These are phyloP conservation scores for Hydrolagus affinis DNA, from an alignment of 2,113 vertebrate genomes.

Conservation along the genomic window DNA sequence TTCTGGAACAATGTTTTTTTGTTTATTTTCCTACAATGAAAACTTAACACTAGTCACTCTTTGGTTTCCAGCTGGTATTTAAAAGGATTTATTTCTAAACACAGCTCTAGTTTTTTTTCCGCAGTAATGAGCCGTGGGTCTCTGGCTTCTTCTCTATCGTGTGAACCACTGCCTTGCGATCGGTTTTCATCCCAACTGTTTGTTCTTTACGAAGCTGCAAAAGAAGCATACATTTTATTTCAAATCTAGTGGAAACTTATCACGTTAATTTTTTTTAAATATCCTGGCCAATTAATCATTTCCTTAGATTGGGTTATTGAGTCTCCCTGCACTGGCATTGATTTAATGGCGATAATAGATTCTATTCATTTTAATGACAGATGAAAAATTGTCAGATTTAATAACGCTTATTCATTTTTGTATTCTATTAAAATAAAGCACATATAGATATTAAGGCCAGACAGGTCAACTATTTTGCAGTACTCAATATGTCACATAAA, in stretches of 20 bases:
- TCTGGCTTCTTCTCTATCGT: background rate
- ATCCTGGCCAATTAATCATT: slow-evolving; percentile 61
- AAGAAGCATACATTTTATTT: slow-evolving; percentile 35
- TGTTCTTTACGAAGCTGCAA: slow-evolving; percentile 36
- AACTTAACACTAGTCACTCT: background rate
- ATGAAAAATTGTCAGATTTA: slow-evolving; percentile 45
- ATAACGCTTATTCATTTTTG: slow-evolving; percentile 26
- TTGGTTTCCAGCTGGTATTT: background rate
- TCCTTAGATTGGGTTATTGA: slow-evolving; percentile 37
- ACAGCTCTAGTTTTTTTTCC: too few species aligned
- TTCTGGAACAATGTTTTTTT: background rate
- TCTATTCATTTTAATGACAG: slow-evolving; percentile 59
- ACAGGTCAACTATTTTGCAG: slow-evolving; percentile 2
- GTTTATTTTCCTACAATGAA: background rate
- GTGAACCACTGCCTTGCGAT: background rate
- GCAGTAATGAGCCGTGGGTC: background rate
- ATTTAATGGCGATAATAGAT: slow-evolving; percentile 69
- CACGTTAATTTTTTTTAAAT: slow-evolving; percentile 51
- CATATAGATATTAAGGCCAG: slow-evolving; percentile 29
- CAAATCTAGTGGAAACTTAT: slow-evolving; percentile 34
- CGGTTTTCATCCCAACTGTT: background rate
- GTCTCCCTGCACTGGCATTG: slow-evolving; percentile 51
- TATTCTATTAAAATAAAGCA: slow-evolving; percentile 31
- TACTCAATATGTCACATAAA: background rate
- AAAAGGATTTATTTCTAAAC: background rate